These are phyloP conservation scores for Setipinna tenuifilis DNA, from an alignment of 2,797 vertebrate species.

Conservation along the genomic window DNA sequence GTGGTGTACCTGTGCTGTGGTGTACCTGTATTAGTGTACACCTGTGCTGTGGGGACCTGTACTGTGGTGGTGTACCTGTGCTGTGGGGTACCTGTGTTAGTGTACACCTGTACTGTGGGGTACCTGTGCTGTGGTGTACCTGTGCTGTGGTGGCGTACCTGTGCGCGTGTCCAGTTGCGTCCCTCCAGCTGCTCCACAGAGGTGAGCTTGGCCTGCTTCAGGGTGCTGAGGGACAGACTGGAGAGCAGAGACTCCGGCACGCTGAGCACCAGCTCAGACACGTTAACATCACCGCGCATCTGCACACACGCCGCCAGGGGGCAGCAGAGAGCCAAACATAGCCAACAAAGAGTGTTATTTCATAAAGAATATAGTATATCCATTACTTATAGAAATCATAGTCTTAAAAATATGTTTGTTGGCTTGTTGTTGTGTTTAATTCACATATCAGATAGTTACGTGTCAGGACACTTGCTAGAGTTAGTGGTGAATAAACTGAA, in stretches of 20 bases:
- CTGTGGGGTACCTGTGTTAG: too few species aligned
- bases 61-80: background rate
- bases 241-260: constrained; percentile 57
- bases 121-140: background rate
- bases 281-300: constrained; percentile 51
- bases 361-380: too few species aligned
- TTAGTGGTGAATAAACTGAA: too few species aligned
- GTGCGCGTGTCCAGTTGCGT: constrained; percentile 61
- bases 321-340: background rate
- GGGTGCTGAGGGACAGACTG: constrained; percentile 57
- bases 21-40: background rate
- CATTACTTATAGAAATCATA: too few species aligned
- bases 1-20: too few species aligned
- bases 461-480: too few species aligned
- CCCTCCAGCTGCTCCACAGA: constrained; percentile 61
- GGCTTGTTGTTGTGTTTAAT: too few species aligned
- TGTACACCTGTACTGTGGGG: background rate
- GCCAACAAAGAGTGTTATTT: background rate
- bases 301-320: constrained; percentile 41
- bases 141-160: constrained; percentile 59
- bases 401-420: too few species aligned
- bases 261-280: constrained; percentile 60
- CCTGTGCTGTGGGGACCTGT: background rate
- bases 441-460: too few species aligned
- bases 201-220: constrained; percentile 60